A percentile compares a stretch with the other conserved stretches of the same genome.
These are phyloP conservation scores for Felis chaus DNA, from an alignment of 2,113 vertebrate species.

Conservation along the genomic window DNA sequence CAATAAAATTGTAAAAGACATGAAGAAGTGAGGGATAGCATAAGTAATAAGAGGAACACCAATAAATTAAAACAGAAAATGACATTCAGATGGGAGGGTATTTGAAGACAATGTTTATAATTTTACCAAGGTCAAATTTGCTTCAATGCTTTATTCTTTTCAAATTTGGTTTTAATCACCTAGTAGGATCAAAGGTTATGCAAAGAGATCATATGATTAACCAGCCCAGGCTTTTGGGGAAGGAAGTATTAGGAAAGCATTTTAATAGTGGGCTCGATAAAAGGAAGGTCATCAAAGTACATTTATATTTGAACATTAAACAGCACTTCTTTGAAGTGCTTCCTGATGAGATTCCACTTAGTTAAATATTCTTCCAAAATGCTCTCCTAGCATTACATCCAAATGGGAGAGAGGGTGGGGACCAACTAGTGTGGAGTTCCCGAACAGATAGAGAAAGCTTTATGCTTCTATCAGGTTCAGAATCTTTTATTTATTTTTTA, in stretches of 20 bases:
- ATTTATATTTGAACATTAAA: slow-evolving; percentile 66
- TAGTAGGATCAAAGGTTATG: slow-evolving; percentile 55
- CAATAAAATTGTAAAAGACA: not conserved
- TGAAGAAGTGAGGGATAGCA: not conserved
- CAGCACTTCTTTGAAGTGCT: slow-evolving; percentile 67
- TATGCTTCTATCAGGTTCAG: not conserved
- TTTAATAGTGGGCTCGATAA: slow-evolving; percentile 40
- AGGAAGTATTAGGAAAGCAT: slow-evolving; percentile 32
- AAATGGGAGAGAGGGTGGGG: too few species aligned
- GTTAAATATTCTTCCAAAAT: slow-evolving; percentile 50
- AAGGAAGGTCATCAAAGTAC: slow-evolving; percentile 65
- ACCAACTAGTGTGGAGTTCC: too few species aligned
- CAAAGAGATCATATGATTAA: slow-evolving; percentile 53
- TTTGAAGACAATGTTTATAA: not conserved
- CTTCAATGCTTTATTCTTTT: not conserved
- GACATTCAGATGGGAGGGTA: not conserved
- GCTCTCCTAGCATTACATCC: not conserved
- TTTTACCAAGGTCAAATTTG: slow-evolving; percentile 12
- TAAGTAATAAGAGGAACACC: not conserved
- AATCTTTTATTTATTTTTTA: not conserved
- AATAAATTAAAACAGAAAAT: not conserved
- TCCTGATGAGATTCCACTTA: slow-evolving; percentile 59
- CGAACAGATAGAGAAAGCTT: not conserved
- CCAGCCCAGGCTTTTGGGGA: not conserved
- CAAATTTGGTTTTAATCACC: slow-evolving; percentile 39